These are phyloP conservation scores for Lymantria monacha DNA, from an alignment of 2,888 invertebrate genomes.

Conservation along the genomic window DNA sequence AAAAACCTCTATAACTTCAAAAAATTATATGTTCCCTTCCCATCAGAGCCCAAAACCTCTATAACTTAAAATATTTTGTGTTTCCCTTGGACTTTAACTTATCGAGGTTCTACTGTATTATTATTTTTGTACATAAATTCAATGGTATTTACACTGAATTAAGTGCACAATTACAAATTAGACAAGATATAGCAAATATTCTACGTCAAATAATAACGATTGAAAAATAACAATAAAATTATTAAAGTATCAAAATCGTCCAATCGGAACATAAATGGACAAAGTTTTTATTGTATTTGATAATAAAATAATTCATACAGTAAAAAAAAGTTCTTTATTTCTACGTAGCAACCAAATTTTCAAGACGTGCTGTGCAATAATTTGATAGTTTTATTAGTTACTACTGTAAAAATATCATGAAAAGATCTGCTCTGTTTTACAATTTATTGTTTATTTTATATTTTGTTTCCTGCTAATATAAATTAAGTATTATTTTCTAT, in stretches of 20 bases:
- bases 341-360: conserved; percentile 47
- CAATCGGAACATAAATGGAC: conserved; percentile 40
- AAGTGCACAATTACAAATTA: too few species aligned
- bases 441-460: conserved; percentile 71
- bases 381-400: conserved; percentile 77
- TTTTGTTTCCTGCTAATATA: conserved; percentile 68
- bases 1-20: too few species aligned
- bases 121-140: too few species aligned
- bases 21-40: too few species aligned
- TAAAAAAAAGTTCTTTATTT: conserved; percentile 56
- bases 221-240: background rate
- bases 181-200: background rate
- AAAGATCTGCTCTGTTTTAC: conserved; percentile 47
- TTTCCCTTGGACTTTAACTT: too few species aligned
- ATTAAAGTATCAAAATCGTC: conserved; percentile 49
- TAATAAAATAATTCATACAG: conserved; percentile 64
- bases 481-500: conserved; percentile 41
- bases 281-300: conserved; percentile 73
- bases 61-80: too few species aligned
- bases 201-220: background rate
- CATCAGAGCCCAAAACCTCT: too few species aligned
- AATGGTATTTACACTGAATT: too few species aligned
- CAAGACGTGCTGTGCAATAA: conserved; percentile 62
- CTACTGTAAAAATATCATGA: conserved; percentile 58
- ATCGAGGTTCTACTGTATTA: too few species aligned